Evolutionary conservation across 2,888 invertebrate species (phyloP).

Genomic region (Zeuzera pyrina): DNA sequence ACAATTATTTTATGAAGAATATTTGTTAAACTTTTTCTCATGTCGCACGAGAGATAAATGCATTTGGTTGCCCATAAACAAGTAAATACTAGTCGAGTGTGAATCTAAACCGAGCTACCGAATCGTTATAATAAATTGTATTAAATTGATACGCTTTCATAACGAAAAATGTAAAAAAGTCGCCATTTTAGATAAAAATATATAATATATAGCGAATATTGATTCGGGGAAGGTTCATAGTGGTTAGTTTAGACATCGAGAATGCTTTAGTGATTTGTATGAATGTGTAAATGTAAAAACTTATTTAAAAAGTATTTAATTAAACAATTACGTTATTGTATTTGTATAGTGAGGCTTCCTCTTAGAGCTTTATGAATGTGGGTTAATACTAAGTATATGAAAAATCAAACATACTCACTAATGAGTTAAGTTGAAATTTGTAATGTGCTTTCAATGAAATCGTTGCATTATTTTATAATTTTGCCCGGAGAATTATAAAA

Average conservation of each 20-base stretch:
- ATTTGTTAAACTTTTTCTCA: no score
- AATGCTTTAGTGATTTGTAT: slow-evolving; percentile 60
- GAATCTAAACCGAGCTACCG: slow-evolving; percentile 47
- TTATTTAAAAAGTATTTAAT: slow-evolving; percentile 56
- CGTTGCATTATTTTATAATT: background rate
- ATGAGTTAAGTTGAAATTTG: slow-evolving; percentile 44
- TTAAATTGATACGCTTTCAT: slow-evolving; percentile 29
- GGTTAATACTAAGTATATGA: slow-evolving; percentile 61
- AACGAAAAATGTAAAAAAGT: slow-evolving; percentile 25
- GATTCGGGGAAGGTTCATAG: background rate
- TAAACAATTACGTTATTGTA: slow-evolving; percentile 42
- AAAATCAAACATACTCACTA: slow-evolving; percentile 65
- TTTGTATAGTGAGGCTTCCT: slow-evolving; percentile 69
- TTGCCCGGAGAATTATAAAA: no score
- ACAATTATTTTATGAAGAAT: no score
- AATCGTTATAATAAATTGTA: slow-evolving; percentile 12
- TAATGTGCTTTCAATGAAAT: slow-evolving; percentile 22
- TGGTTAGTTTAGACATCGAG: slow-evolving; percentile 52
- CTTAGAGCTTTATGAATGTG: slow-evolving; percentile 67
- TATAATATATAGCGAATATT: slow-evolving; percentile 3
- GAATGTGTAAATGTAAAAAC: slow-evolving; percentile 59
- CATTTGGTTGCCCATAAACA: no score
- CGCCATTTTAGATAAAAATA: slow-evolving; percentile 1
- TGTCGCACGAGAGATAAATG: no score
- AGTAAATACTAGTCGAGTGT: slow-evolving; percentile 64